Evolutionary conservation across 2,797 vertebrate species (phyloP), one percentile per base, ranked within the genome.

Genomic region (Ispidina lecontei): DNA sequence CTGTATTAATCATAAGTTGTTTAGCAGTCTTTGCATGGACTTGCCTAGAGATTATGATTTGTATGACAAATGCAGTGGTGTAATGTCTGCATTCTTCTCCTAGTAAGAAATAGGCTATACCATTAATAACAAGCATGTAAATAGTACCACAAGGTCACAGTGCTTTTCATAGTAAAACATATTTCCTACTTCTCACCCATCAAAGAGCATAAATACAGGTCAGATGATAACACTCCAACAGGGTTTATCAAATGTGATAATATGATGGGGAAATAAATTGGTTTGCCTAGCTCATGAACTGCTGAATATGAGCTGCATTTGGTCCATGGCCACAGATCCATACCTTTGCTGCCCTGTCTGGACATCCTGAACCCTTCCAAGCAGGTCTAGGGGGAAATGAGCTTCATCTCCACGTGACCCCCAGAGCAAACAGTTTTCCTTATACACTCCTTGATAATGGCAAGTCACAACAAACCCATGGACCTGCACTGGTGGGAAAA

Each of bases 1-100:
- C 59, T 91, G 39, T 29, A 62, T 88, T 87, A 92, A 89, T 84
- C 87, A 89, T 65, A 77, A 90, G 71, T 68, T 31, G 70, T 92
- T 71, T 73, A 90, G 68, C 33, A 80, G 63, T 79, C 71, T 90
- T 84, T 94, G 85, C 33, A 64, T 39, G 39, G 77, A 68, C 76
- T 91, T 91, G 63, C 31, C 68, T 31, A 43, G n/a, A 21, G 52
- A 65, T 81, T 59, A 25, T 39, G 22, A 93, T 86, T 60, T 80
- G 51, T 75, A 67, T 63, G 51, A 87, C 58, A 85, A 91, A 91
- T 21, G 9, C 56, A 81, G 28, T 0, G 0, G 31, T 46, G 22
- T 29, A 90, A 75, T 49, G 73, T 58, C 78, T 85, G 54, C 44
- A 46, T 86, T 89, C 37, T 93, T 81, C 64, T 69, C 70, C 65